Percentiles rank a stretch among this genome's conserved stretches.
Evolutionary conservation across 1,140 invertebrate genomes (phyloP).

Genomic region (Octopus bimaculoides): DNA sequence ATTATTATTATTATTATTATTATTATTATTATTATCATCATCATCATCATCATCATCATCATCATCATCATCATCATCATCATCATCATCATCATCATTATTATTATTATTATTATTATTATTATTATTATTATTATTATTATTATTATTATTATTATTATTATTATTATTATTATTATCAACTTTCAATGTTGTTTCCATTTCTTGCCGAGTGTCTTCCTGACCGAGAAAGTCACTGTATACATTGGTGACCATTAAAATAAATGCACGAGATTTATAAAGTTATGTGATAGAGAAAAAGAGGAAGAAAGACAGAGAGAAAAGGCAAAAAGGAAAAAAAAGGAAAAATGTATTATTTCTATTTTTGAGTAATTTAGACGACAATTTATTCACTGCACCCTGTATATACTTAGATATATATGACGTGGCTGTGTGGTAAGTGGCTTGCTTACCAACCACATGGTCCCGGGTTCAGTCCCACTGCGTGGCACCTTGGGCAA

Average conservation of each 20-base stretch:
- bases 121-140: background rate
- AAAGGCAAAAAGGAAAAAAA: background rate
- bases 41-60: background rate
- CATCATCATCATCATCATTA: conserved; percentile 1
- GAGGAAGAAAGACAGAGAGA: background rate
- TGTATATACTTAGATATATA: too few relatives aligned
- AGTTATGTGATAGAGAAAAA: background rate
- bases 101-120: background rate
- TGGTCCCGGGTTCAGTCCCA: too few relatives aligned
- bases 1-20: background rate
- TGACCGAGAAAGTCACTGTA: too few relatives aligned
- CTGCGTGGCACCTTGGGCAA: too few relatives aligned
- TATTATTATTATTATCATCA: background rate
- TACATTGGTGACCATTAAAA: too few relatives aligned
- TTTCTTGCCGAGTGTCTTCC: too few relatives aligned
- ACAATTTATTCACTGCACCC: too few relatives aligned
- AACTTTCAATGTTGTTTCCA: too few relatives aligned
- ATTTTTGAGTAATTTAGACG: too few relatives aligned
- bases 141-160: background rate
- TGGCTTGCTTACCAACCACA: too few relatives aligned
- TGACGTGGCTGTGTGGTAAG: too few relatives aligned
- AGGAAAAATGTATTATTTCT: background rate
- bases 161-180: conserved; percentile 4
- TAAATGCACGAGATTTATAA: background rate
- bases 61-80: conserved; percentile 1